These are phyloP conservation scores for Limnodromus scolopaceus DNA, from an alignment of 2,797 vertebrate genomes.

Conservation along the genomic window DNA sequence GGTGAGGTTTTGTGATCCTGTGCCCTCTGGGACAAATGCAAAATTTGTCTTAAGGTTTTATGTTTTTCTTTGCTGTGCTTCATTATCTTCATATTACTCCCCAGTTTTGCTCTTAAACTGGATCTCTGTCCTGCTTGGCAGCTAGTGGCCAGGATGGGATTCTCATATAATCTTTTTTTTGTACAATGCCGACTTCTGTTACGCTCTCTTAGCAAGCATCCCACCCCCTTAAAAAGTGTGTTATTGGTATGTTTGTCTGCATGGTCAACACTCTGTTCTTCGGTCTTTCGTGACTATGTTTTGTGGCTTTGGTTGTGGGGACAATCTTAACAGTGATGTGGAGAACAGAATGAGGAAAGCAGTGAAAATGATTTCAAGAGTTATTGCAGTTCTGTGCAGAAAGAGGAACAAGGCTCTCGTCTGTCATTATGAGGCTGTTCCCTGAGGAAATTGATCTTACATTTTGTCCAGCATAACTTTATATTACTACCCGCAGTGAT, in stretches of 20 bases:
- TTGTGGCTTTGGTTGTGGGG: neutral
- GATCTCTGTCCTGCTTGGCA: neutral
- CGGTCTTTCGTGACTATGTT: neutral
- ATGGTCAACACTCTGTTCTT: neutral
- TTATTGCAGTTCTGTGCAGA: neutral
- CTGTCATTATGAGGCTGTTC: neutral
- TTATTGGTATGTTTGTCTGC: neutral
- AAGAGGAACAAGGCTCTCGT: neutral
- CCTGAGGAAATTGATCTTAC: neutral
- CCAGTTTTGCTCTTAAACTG: neutral
- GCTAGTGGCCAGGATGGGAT: neutral
- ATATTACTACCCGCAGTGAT: neutral
- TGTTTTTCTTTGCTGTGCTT: slow-evolving; percentile 30
- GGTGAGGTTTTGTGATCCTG: slow-evolving; percentile 39
- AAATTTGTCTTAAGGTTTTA: neutral
- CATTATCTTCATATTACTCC: neutral
- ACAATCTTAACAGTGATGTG: neutral
- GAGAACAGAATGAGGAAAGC: neutral
- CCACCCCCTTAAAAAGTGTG: rapidly evolving
- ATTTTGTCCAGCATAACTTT: neutral
- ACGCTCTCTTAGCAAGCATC: neutral
- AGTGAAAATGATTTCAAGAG: neutral
- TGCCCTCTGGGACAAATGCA: slow-evolving; percentile 11
- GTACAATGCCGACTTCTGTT: neutral
- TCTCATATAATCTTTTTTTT: neutral